Conservation (phyloP, 2,888 invertebrate genomes). For the Pammene fasciana region DNA sequence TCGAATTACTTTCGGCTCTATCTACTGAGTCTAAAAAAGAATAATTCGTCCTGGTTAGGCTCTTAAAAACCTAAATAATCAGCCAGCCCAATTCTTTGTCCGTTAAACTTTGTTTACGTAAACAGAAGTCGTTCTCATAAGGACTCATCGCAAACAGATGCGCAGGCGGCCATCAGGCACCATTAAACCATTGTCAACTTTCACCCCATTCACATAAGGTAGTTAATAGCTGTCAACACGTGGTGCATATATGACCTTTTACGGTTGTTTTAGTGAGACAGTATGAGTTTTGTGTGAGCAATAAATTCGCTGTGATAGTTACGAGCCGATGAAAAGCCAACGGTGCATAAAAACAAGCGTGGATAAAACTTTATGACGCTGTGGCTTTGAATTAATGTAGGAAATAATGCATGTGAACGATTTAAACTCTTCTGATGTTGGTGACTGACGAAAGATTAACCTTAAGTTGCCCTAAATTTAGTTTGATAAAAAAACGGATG, state of each 20-base stretch:
- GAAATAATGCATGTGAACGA: background rate
- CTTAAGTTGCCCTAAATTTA: no score
- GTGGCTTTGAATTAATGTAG: slow-evolving; percentile 18
- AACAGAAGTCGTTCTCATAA: slow-evolving; percentile 57
- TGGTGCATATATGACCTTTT: background rate
- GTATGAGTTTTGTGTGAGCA: slow-evolving; percentile 10
- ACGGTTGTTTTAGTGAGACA: background rate
- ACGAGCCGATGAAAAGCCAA: slow-evolving; percentile 37
- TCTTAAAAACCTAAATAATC: background rate
- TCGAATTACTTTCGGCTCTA: no score
- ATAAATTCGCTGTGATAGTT: slow-evolving; percentile 37
- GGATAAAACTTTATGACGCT: slow-evolving; percentile 31
- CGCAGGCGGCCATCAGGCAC: slow-evolving; percentile 4
- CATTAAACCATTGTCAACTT: slow-evolving; percentile 6
- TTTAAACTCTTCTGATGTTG: background rate
- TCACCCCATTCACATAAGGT: background rate
- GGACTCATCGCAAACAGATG: slow-evolving; percentile 48
- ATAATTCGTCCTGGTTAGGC: background rate
- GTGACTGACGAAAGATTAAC: background rate
- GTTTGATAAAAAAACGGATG: no score
- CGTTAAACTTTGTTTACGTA: slow-evolving; percentile 44
- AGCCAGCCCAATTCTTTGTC: slow-evolving; percentile 24
- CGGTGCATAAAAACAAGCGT: slow-evolving; percentile 37
- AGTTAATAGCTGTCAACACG: background rate
- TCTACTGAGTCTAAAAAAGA: no score